Conservation (phyloP, 1,140 invertebrate genomes). For the Drosophila ironensis region DNA sequence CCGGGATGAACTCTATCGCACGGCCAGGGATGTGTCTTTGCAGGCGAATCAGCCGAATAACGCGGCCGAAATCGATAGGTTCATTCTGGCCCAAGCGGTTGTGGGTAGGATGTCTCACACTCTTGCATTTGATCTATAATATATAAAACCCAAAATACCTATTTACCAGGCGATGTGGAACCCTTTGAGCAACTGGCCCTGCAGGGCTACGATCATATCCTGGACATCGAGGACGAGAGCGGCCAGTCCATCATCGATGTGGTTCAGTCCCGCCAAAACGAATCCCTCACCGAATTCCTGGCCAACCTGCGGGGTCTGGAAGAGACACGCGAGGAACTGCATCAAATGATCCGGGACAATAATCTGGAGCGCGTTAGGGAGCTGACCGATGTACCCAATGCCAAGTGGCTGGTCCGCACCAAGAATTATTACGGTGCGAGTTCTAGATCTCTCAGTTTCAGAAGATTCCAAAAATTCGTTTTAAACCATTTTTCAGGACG, state of each 20-base stretch:
- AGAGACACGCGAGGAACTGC: constrained; percentile 89
- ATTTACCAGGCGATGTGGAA: constrained; percentile 86
- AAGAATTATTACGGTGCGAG: constrained; percentile 88
- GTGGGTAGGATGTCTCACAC: constrained; percentile 84
- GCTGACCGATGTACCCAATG: constrained; percentile 84
- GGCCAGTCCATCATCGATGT: constrained; percentile 87
- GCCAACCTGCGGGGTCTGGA: constrained; percentile 88
- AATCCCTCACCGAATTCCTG: constrained; percentile 86
- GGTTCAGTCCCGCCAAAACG: constrained; percentile 85
- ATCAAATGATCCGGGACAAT: constrained; percentile 87
- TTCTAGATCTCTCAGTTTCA: too few species aligned
- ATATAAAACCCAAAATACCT: constrained; percentile 4
- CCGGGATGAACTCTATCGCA: constrained; percentile 92
- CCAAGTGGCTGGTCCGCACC: constrained; percentile 87
- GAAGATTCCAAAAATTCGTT: too few species aligned
- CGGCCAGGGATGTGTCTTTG: constrained; percentile 92
- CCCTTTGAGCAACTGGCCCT: constrained; percentile 89
- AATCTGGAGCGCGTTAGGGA: constrained; percentile 85
- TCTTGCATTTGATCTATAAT: neutral
- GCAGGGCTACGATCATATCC: constrained; percentile 93
- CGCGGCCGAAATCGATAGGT: constrained; percentile 91
- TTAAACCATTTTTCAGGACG: constrained; percentile 82
- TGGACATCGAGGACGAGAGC: constrained; percentile 89
- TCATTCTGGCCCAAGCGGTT: constrained; percentile 88
- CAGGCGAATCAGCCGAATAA: constrained; percentile 90